These are phyloP conservation scores for Falco rusticolus DNA, from an alignment of 2,797 vertebrate species.

Conservation along the genomic window DNA sequence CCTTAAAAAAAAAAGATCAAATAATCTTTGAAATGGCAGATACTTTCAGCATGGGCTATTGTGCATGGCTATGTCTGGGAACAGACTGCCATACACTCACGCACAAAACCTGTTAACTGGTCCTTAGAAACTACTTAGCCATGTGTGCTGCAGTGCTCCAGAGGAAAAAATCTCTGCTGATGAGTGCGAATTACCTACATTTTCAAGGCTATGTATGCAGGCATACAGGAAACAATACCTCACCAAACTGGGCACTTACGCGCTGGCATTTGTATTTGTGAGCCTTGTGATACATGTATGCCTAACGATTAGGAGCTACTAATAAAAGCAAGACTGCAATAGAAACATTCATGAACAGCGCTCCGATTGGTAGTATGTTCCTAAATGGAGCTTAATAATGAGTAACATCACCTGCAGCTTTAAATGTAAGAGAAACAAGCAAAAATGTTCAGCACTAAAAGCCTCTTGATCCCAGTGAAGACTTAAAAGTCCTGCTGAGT, in stretches of 20 bases:
- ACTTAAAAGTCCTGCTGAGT: conserved; percentile 70
- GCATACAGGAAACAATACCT: neutral
- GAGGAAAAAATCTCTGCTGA: neutral
- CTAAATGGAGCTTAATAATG: neutral
- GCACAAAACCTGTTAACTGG: neutral
- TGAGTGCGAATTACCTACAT: neutral
- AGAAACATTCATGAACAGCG: neutral
- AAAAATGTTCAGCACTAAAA: conserved; percentile 10
- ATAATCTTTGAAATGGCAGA: neutral
- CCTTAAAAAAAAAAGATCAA: neutral
- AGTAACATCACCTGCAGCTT: neutral
- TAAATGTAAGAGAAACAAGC: conserved; percentile 31
- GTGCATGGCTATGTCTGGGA: neutral
- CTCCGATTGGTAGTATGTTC: neutral
- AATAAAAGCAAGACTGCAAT: conserved; percentile 9
- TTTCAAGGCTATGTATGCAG: neutral
- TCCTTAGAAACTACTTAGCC: neutral
- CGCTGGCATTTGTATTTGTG: neutral
- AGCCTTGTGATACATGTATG: neutral
- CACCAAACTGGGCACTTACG: neutral
- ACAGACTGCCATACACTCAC: neutral
- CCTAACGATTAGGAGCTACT: neutral
- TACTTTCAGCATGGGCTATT: neutral
- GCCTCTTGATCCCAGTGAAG: conserved; percentile 67
- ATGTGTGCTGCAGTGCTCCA: too few species aligned